Evolutionary conservation across 2,888 invertebrate species (phyloP).

Genomic region (Acanthoscelides obtectus): DNA sequence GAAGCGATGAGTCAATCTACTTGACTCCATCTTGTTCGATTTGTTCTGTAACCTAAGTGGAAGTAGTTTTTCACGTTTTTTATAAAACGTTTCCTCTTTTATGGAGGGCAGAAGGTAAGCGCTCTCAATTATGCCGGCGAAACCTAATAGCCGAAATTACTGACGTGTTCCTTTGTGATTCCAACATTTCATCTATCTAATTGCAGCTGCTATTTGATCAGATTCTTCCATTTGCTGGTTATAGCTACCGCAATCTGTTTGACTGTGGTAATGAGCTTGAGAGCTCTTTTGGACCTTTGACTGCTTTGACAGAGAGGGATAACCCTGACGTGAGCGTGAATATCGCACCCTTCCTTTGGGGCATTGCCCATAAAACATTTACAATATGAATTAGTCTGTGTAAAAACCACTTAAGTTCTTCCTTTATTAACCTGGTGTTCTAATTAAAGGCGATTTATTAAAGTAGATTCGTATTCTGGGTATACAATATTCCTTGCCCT

Average conservation of each 20-base stretch:
- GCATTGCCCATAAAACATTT: too few species aligned
- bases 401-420: too few species aligned
- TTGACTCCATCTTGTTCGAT: too few species aligned
- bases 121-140: not conserved
- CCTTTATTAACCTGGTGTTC: too few species aligned
- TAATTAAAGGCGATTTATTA: too few species aligned
- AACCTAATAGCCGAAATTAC: not conserved
- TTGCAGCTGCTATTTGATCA: not conserved
- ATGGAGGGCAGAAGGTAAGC: not conserved
- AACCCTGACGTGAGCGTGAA: too few species aligned
- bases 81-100: not conserved
- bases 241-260: not conserved
- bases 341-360: too few species aligned
- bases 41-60: not conserved
- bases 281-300: not conserved
- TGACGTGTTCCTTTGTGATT: not conserved
- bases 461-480: too few species aligned
- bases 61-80: not conserved
- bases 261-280: not conserved
- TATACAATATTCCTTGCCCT: too few species aligned
- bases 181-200: not conserved
- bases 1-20: too few species aligned
- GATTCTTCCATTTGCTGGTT: not conserved
- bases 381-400: too few species aligned
- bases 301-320: not conserved